phyloP scores from a whole-genome alignment of 2,113 vertebrate genomes.

The Pangasianodon hypophthalmus region DNA sequence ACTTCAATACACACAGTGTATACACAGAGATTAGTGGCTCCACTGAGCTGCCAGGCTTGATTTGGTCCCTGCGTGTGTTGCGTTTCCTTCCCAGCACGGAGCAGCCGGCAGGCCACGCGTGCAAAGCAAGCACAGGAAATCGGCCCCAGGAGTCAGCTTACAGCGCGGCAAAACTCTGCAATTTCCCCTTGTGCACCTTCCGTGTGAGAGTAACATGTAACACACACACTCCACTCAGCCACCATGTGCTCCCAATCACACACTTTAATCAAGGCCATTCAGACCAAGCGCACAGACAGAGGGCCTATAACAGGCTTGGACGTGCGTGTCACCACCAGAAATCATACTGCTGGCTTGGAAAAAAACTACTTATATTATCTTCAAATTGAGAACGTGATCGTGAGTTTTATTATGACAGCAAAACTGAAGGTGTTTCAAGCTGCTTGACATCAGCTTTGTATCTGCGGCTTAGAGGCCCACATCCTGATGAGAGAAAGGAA shows the following conservation, averaged over 20 bases:
- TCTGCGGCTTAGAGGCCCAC: constrained; percentile 65
- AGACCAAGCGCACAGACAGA: constrained; percentile 35
- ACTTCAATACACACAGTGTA: constrained; percentile 29
- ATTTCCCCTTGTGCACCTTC: constrained; percentile 82
- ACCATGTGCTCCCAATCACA: constrained; percentile 83
- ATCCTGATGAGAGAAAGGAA: constrained; percentile 59
- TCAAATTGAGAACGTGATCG: not conserved
- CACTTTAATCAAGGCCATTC: constrained; percentile 78
- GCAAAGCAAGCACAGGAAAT: constrained; percentile 75
- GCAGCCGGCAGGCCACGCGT: constrained; percentile 70
- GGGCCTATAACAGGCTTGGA: constrained; percentile 53
- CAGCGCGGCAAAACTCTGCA: constrained; percentile 69
- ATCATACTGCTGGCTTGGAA: constrained; percentile 65
- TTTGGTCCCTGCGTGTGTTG: constrained; percentile 52
- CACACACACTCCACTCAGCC: constrained; percentile 65
- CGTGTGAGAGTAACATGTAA: constrained; percentile 63
- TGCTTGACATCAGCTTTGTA: constrained; percentile 70
- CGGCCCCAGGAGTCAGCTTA: constrained; percentile 66
- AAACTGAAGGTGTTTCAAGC: constrained; percentile 65
- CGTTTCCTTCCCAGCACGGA: constrained; percentile 49
- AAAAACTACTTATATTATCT: not conserved
- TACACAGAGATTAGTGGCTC: constrained; percentile 38
- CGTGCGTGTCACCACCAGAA: constrained; percentile 69
- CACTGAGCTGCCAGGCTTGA: constrained; percentile 56
- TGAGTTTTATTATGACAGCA: not conserved